phyloP scores from a whole-genome alignment of 2,888 invertebrate species.

The Hydropsyche betteni region DNA sequence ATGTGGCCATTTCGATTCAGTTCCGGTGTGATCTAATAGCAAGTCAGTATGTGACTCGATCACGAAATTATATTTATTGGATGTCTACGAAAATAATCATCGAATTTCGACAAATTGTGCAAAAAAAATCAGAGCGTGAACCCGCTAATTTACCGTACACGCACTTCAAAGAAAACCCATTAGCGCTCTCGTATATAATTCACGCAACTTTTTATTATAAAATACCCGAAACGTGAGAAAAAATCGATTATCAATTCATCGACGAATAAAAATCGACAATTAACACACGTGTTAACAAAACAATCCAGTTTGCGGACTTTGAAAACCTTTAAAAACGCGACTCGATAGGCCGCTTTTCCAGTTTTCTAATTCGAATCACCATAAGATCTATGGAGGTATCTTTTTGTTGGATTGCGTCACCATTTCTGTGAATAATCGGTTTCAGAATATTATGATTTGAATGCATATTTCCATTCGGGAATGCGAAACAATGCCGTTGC shows the following conservation, averaged over 20 bases:
- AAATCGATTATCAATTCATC: too few relatives aligned
- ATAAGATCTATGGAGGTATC: not conserved
- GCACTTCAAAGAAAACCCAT: too few relatives aligned
- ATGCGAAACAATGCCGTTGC: too few relatives aligned
- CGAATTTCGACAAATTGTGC: too few relatives aligned
- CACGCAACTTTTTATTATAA: too few relatives aligned
- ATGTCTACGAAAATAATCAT: too few relatives aligned
- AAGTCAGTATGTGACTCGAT: slow-evolving; percentile 41
- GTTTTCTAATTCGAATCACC: slow-evolving; percentile 10
- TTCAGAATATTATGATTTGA: not conserved
- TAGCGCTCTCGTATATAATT: too few relatives aligned
- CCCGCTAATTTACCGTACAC: not conserved
- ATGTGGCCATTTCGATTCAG: slow-evolving; percentile 39
- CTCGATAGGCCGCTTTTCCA: not conserved
- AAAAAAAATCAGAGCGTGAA: not conserved
- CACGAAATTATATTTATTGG: not conserved
- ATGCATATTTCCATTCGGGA: not conserved
- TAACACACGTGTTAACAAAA: too few relatives aligned
- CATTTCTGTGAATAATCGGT: not conserved
- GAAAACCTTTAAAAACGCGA: not conserved
- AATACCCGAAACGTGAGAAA: too few relatives aligned
- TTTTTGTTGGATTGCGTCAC: slow-evolving; percentile 6
- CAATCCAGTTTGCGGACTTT: not conserved
- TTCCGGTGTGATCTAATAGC: slow-evolving; percentile 45
- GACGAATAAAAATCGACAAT: too few relatives aligned